Evolutionary conservation across 1,140 invertebrate species (phyloP).

Genomic region (Brachionus plicatilis): DNA sequence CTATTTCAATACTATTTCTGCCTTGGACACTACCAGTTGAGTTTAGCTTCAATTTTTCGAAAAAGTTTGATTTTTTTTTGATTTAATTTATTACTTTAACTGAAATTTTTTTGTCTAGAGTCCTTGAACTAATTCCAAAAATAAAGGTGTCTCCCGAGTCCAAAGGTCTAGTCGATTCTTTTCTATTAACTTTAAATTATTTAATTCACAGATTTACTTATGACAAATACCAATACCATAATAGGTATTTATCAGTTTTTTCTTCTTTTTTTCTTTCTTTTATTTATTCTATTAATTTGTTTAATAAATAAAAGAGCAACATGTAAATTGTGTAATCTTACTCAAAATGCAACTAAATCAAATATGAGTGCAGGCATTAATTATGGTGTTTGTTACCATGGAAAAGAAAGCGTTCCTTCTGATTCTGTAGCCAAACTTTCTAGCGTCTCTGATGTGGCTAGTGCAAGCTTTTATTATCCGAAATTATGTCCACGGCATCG

Average conservation of each 20-base stretch:
- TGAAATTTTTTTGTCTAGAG: not conserved
- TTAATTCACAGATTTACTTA: constrained; percentile 39
- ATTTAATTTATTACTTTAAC: not conserved
- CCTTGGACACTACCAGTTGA: constrained; percentile 36
- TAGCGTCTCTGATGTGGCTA: not conserved
- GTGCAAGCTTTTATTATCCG: not conserved
- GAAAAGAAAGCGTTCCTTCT: not conserved
- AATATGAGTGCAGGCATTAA: not conserved
- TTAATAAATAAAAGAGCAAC: not conserved
- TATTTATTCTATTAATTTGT: not conserved
- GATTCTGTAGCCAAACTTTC: not conserved
- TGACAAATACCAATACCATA: constrained; percentile 31
- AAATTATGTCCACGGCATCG: constrained; percentile 35
- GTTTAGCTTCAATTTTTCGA: constrained; percentile 24
- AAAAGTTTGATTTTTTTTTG: not conserved
- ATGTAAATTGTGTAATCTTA: constrained; percentile 10
- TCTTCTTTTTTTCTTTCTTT: not conserved
- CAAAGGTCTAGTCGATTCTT: not conserved
- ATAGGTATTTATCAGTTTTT: not conserved
- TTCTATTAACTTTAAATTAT: constrained; percentile 12
- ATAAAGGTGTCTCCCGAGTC: constrained; percentile 24
- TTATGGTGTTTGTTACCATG: not conserved
- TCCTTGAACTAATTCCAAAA: constrained; percentile 1
- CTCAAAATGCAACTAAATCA: not conserved
- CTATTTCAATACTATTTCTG: constrained; percentile 24